Evolutionary conservation across 1,140 invertebrate genomes (phyloP).

Genomic region (Caenorhabditis brenneri): DNA sequence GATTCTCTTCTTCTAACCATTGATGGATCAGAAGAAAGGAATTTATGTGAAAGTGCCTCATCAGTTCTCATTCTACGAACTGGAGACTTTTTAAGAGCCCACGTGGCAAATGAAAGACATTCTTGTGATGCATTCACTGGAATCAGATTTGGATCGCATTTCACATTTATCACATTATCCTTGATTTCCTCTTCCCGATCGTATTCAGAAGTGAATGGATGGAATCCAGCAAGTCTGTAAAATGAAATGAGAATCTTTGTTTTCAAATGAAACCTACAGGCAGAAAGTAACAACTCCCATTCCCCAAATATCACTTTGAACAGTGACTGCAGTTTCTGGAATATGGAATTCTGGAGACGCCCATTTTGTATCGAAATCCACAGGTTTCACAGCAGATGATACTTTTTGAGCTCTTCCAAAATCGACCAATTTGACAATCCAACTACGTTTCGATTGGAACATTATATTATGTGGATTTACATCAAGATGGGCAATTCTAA

Average conservation of each 20-base stretch:
- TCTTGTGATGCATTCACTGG: constrained; percentile 93
- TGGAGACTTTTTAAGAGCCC: constrained; percentile 83
- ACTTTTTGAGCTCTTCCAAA: constrained; percentile 79
- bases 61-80: constrained; percentile 86
- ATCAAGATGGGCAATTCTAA: constrained; percentile 88
- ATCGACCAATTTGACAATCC: constrained; percentile 85
- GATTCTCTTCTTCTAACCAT: constrained; percentile 81
- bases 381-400: constrained; percentile 49
- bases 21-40: constrained; percentile 86
- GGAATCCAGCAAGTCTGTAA: constrained; percentile 82
- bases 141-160: constrained; percentile 90
- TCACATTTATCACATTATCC: constrained; percentile 72
- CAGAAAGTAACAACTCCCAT: constrained; percentile 89
- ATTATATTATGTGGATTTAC: constrained; percentile 96
- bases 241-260: not conserved
- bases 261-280: constrained; percentile 74
- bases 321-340: constrained; percentile 82
- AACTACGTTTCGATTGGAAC: constrained; percentile 83
- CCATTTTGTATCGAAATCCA: constrained; percentile 61
- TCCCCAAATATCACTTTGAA: constrained; percentile 93
- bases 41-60: constrained; percentile 92
- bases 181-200: constrained; percentile 71
- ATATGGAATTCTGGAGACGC: constrained; percentile 86
- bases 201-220: constrained; percentile 85
- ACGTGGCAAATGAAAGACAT: constrained; percentile 89